These are phyloP conservation scores for Drosophila lutescens DNA, from an alignment of 2,888 invertebrate species.

Conservation along the genomic window DNA sequence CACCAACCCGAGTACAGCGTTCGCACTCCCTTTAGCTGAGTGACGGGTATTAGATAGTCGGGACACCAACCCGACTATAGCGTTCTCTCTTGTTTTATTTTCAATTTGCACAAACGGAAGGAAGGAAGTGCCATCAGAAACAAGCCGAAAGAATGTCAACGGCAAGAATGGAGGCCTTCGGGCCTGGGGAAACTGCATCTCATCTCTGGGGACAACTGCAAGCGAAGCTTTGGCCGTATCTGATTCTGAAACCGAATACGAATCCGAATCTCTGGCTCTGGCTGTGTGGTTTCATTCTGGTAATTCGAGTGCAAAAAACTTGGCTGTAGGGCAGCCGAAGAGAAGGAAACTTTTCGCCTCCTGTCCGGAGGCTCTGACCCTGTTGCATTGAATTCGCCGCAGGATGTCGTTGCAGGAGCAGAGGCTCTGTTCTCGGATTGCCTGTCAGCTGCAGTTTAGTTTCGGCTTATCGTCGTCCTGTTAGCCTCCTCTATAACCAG, in stretches of 20 bases:
- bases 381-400: conserved; percentile 35
- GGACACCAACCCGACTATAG: no score
- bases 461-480: conserved; percentile 37
- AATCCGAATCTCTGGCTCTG: conserved; percentile 7
- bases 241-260: conserved; percentile 19
- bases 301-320: conserved; percentile 43
- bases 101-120: conserved; percentile 68
- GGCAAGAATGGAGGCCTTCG: conserved; percentile 10
- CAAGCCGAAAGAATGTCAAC: conserved; percentile 32
- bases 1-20: no score
- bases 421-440: conserved; percentile 29
- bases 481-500: no score
- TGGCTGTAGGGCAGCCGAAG: conserved; percentile 4
- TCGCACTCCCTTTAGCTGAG: no score
- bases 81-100: no score
- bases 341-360: conserved; percentile 5
- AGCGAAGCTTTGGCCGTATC: conserved; percentile 21
- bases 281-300: conserved; percentile 32
- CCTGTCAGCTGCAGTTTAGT: conserved; percentile 44
- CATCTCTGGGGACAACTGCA: conserved; percentile 6
- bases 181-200: conserved; percentile 2
- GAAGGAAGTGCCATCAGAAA: conserved; percentile 54
- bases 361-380: conserved; percentile 26
- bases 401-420: conserved; percentile 21
- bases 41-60: no score